Conservation (phyloP, 2,113 vertebrate species). For the Butastur rufipennis region DNA sequence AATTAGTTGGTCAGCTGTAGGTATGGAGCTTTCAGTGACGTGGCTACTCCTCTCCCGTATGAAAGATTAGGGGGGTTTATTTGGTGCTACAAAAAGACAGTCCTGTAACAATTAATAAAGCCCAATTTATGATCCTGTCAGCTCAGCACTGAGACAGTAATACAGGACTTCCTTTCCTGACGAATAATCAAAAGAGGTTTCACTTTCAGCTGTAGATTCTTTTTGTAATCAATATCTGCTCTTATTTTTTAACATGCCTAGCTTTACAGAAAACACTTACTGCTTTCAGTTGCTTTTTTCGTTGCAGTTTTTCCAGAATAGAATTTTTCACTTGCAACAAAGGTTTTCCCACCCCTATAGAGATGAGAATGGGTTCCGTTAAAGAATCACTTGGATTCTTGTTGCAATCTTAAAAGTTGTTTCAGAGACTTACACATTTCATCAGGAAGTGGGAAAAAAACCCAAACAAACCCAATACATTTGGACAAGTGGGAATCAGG, state of each 20-base stretch:
- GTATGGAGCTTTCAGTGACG: background rate
- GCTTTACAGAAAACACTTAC: background rate
- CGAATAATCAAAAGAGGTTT: background rate
- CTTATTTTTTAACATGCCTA: background rate
- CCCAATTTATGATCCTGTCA: background rate
- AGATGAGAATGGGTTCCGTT: background rate
- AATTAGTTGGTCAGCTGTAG: background rate
- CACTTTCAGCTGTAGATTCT: background rate
- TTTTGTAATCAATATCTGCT: background rate
- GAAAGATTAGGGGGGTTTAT: background rate
- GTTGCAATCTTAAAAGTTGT: background rate
- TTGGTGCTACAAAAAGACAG: background rate
- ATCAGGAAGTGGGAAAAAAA: background rate
- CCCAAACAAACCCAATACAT: rapidly evolving
- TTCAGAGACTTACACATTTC: background rate
- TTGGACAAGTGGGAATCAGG: background rate
- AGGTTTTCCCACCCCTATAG: background rate
- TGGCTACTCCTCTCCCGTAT: background rate
- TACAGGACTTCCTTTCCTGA: conserved; percentile 10
- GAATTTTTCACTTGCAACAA: background rate
- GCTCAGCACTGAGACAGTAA: background rate
- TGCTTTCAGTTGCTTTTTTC: background rate
- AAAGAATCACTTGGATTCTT: background rate
- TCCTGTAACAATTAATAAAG: conserved; percentile 39
- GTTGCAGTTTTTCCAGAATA: background rate